Evolutionary conservation across 2,888 invertebrate genomes (phyloP), one percentile per base, ranked within the genome.

Genomic region (Argyra leucocephala): DNA sequence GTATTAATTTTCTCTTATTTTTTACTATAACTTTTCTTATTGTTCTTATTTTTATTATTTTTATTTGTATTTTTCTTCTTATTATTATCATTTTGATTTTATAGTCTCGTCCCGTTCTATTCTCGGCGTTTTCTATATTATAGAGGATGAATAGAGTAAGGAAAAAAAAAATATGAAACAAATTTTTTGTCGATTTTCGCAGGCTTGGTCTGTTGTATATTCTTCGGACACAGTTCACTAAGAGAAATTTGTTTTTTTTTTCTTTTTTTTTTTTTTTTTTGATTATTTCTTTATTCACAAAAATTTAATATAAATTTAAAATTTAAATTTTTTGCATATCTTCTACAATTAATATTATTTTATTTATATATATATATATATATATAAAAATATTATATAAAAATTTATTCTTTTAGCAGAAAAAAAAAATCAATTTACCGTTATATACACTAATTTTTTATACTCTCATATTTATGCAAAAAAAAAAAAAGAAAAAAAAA

Each of bases 171-270:
- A 48, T 18, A 48, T 65, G 63, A n/a, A 63, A 65, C 12, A 48
- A 61, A 63, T 22, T 64, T 67, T 64, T 57, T 63, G 59, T 36
- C 57, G 26, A 61, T 66, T 67, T 68, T 68, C 67, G 67, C 66
- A 22, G 48, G 48, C 48, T 48, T 48, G 48, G 48, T 48, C 48
- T 48, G 48, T 48, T n/a, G n/a, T n/a, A n/a, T n/a, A 18, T 48
- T 48, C 12, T 48, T 48, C 48, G 48, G 48, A 48, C 48, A 48
- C 48, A 48, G 18, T 18, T 48, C 48, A 48, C 48, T 48, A 48
- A 2, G 18, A 18, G 18, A 48, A 48, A 12, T 48, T 48, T 5
- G 5, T 18, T 48, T 18, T 6, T 12, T 10, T 37, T 26, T 6
- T 37, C 12, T 37, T 37, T 37, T 37, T 37, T n/a, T n/a, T 37